Evolutionary conservation across 2,797 vertebrate genomes (phyloP).

Genomic region (Holocentrus rufus): DNA sequence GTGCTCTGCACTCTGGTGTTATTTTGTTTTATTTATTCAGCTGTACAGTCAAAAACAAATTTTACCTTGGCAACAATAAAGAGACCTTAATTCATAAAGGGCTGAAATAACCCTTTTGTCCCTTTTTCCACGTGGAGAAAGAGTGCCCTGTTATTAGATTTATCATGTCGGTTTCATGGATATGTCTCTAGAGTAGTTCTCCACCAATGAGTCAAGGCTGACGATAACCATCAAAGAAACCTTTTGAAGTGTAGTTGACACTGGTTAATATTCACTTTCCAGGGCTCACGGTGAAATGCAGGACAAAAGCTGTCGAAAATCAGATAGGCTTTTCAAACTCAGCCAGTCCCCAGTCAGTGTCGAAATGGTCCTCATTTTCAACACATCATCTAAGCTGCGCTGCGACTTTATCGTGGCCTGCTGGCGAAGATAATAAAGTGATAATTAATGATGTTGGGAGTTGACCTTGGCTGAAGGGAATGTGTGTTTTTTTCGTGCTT

Average conservation of each 20-base stretch:
- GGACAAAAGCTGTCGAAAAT: slow-evolving; percentile 51
- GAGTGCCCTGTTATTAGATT: slow-evolving; percentile 47
- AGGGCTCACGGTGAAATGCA: slow-evolving; percentile 52
- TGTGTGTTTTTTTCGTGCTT: slow-evolving; percentile 35
- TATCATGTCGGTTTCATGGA: slow-evolving; percentile 48
- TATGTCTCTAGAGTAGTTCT: slow-evolving; percentile 29
- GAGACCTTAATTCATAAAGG: background rate
- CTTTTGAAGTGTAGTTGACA: slow-evolving; percentile 56
- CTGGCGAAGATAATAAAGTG: slow-evolving; percentile 69
- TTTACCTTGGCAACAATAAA: too few relatives aligned
- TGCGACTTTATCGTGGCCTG: slow-evolving; percentile 47
- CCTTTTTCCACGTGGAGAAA: slow-evolving; percentile 23
- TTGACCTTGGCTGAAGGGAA: slow-evolving; percentile 68
- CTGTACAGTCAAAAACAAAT: too few relatives aligned
- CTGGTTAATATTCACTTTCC: slow-evolving; percentile 51
- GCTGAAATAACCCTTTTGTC: slow-evolving; percentile 8
- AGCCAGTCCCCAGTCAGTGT: slow-evolving; percentile 42
- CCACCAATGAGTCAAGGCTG: slow-evolving; percentile 41
- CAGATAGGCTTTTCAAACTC: slow-evolving; percentile 42
- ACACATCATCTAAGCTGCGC: slow-evolving; percentile 42
- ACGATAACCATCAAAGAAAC: slow-evolving; percentile 52
- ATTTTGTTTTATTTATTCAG: slow-evolving; percentile 15
- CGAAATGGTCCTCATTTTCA: slow-evolving; percentile 52
- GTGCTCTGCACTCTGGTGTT: background rate
- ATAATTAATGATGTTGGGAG: slow-evolving; percentile 67